Base-by-base conservation (phyloP, 92 coral and sea anemone species). In the Siderastrea radians region DNA sequence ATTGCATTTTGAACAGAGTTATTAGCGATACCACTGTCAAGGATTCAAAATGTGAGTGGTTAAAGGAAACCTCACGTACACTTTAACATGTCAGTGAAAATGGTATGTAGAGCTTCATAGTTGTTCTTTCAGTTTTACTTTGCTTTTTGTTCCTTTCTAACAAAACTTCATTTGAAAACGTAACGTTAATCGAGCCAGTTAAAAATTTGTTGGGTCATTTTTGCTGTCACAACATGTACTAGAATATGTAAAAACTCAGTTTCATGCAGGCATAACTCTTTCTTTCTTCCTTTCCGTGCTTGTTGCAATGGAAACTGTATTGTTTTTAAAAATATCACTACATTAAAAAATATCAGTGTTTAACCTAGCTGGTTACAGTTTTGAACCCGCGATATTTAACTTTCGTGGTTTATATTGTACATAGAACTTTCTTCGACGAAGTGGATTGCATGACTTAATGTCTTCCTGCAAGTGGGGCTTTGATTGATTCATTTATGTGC, bases 1-100 rank as follows among this genome's bases (percentile, higher is more conserved):
- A 46, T 26, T 49, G 44, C 73, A 14, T 7, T 66, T 49, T 44
- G 68, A 69, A 67, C n/a, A 38, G 76, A 13, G 49, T 80, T 49
- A 65, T 60, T 65, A 49, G n/a, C 26, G 14, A 7, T 57, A 4
- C 54, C 11, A 3, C 54, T n/a, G 47, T 16, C 11, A 55, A 17
- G 12, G 6, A 59, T 6, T 78, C 16, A 48, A 45, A 55, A 71
- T 47, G 68, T 48, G 8, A 63, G 7, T 13, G 52, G 16, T 10
- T 4, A 38, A 16, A 58, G 78, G 14, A 47, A 49, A 45, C 58
- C n/a, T 3, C 84, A 0, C 6, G 57, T 13, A 79, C 17, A 11
- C 38, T 14, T 47, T 46, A 57, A 4, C 47, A 82, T 82, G 86
- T 71, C 77, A 8, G 47, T 70, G 9, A 82, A 70, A n/a, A n/a